A percentile compares a stretch with the other conserved stretches of the same genome.
Conservation (phyloP, 2,888 invertebrate species). For the Bimastos eiseni region DNA sequence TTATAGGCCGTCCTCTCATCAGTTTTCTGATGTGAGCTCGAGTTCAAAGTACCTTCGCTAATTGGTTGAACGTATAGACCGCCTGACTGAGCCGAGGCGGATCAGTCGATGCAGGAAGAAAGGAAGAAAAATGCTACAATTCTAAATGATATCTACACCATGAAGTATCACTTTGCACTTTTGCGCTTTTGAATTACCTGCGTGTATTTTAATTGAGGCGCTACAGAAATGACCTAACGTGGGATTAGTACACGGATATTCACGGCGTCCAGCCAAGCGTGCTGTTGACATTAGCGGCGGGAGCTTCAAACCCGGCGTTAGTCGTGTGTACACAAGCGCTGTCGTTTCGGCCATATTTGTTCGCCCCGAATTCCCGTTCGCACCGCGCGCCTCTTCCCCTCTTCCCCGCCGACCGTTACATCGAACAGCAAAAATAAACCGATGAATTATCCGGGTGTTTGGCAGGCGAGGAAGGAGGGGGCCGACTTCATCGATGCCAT, state of each 20-base stretch:
- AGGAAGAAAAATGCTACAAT: neutral
- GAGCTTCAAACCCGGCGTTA: neutral
- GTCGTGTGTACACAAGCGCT: neutral
- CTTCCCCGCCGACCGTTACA: neutral
- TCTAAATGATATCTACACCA: neutral
- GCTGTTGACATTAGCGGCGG: constrained; percentile 13
- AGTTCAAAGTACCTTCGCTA: neutral
- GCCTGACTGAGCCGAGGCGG: neutral
- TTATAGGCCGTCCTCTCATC: neutral
- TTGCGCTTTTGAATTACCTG: neutral
- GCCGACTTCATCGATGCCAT: too few species aligned
- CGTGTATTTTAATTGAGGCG: neutral
- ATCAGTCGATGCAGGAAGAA: neutral
- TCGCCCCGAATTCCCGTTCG: neutral
- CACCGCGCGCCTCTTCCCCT: neutral
- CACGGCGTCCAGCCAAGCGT: neutral
- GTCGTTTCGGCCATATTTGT: constrained; percentile 7
- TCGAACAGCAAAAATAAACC: constrained; percentile 15
- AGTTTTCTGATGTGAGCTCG: neutral
- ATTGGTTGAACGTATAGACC: neutral
- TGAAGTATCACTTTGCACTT: neutral
- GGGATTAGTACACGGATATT: neutral
- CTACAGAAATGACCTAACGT: neutral
- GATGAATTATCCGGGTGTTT: constrained; percentile 10
- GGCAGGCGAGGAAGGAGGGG: neutral